Evolutionary conservation across 2,888 invertebrate genomes (phyloP), one percentile per base, ranked within the genome.

Genomic region (Pollenia amentaria): DNA sequence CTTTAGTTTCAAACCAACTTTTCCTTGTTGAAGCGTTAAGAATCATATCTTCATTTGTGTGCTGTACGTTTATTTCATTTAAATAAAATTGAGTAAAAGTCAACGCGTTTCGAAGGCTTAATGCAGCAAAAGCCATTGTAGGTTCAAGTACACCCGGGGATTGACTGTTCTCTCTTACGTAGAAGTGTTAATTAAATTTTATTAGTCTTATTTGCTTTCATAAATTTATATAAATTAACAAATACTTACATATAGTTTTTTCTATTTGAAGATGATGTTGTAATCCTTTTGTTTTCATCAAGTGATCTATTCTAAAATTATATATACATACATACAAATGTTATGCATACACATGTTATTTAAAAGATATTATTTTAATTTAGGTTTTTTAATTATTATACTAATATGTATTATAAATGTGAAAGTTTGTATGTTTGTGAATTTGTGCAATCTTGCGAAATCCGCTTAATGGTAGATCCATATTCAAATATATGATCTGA

Each of bases 101-200:
- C n/a, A 92, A 85, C 12, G 98, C 98, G 94, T 98, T 99, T 88
- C 97, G 95, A 77, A 99, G 93, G 93, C 98, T 98, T 40, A 98
- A 93, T 0, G 96, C 96, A 4, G 97, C 98, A 94, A 98, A 99
- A 94, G 98, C 98, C 89, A 99, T 93, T 9, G 97, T 97, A 8
- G 98, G 95, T 70, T 97, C 96, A 18, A 98, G 98, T 89, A 98
- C 97, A 1, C 97, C 97, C 90, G 96, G 96, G 0, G 97, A 96
- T 90, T 97, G 95, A 72, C 96, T 95, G 48, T 77, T 81, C 51
- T 87, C 70, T 10, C 84, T 80, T 48, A 55, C 60, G 16, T 9
- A 53, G 53, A 12, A 21, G 51, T 60, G 12, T 14, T 48, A 14
- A 46, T 48, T 48, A 44, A 14, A 46, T 48, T 48, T 9, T 72